A percentile compares a stretch with the other conserved stretches of the same genome.
Evolutionary conservation across 2,797 vertebrate genomes (phyloP).

Genomic region (Lagocephalus sceleratus): DNA sequence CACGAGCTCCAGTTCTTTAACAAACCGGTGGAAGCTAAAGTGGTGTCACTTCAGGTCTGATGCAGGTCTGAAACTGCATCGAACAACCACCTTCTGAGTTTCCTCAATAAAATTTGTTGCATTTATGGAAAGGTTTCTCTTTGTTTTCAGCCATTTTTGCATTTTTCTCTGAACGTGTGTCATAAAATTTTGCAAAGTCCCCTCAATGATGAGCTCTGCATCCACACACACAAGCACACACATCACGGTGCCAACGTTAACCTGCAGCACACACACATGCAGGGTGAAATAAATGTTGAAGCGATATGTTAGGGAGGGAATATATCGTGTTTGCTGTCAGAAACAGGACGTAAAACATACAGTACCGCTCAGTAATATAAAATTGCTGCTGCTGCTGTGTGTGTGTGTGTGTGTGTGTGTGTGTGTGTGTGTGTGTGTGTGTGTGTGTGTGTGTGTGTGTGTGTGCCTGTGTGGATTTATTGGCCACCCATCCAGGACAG

Average conservation of each 20-base stretch:
- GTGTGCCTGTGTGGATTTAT: constrained; percentile 54
- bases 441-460: background rate
- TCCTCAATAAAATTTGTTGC: constrained; percentile 7
- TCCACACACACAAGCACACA: too few relatives aligned
- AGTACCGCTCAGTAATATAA: constrained; percentile 13
- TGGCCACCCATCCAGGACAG: constrained; percentile 51
- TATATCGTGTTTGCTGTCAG: background rate
- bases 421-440: constrained; percentile 11
- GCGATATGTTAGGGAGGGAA: too few relatives aligned
- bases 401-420: constrained; percentile 18
- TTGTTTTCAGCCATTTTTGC: too few relatives aligned
- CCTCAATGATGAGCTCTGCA: too few relatives aligned
- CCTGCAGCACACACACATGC: constrained; percentile 13
- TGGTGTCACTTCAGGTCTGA: background rate
- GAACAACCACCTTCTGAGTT: constrained; percentile 7
- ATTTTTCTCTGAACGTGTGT: too few relatives aligned
- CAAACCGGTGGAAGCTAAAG: too few relatives aligned
- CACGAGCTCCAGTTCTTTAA: too few relatives aligned
- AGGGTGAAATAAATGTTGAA: background rate
- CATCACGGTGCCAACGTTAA: background rate
- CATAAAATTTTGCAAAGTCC: too few relatives aligned
- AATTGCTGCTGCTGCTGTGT: constrained; percentile 30
- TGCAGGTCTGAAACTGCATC: background rate
- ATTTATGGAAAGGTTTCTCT: too few relatives aligned
- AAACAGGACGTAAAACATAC: constrained; percentile 7